These are phyloP conservation scores for human DNA, from an alignment of 2,113 vertebrate species.

Conservation along the genomic window GRCh38 chr3:142013501-142014000, in stretches of 20 bases:
- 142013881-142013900: background rate
- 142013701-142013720: slow-evolving; percentile 41
- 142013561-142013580: slow-evolving; percentile 26
- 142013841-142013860: background rate
- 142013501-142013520: background rate
- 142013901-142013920: background rate
- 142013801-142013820: background rate
- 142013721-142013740: slow-evolving; percentile 4
- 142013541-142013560: slow-evolving; percentile 5
- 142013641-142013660: background rate
- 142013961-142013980: background rate
- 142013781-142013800: background rate
- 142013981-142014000: background rate
- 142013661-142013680: background rate
- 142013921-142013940: background rate
- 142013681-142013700: background rate
- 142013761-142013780: slow-evolving; percentile 23
- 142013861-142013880: background rate
- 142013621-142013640: background rate
- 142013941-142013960: slow-evolving; percentile 2
- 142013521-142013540: background rate
- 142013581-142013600: slow-evolving; percentile 19
- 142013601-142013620: slow-evolving; percentile 23
- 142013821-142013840: slow-evolving; percentile 11
- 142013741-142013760: slow-evolving; percentile 36